These are phyloP conservation scores for Mobula birostris DNA, from an alignment of 2,113 vertebrate genomes.

Conservation along the genomic window DNA sequence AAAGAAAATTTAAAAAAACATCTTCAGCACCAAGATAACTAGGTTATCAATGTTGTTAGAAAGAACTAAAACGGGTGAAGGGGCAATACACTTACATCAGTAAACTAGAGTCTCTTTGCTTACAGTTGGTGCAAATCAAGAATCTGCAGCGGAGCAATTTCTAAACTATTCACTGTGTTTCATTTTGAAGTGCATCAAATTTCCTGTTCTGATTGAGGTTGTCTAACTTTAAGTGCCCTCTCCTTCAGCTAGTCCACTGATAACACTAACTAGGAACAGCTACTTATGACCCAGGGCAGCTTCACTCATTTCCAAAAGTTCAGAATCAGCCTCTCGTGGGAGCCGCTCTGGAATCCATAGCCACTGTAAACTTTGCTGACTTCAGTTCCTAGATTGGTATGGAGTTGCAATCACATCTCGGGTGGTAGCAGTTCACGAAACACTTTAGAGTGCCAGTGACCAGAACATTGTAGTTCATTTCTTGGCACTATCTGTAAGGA, in stretches of 20 bases:
- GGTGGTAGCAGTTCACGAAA: too few relatives aligned
- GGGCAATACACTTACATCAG: neutral
- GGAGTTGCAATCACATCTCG: neutral
- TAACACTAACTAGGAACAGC: neutral
- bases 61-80: neutral
- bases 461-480: too few relatives aligned
- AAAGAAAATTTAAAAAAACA: neutral
- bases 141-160: neutral
- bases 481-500: too few relatives aligned
- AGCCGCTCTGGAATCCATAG: neutral
- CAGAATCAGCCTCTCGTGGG: neutral
- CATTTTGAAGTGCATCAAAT: conserved; percentile 15
- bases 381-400: neutral
- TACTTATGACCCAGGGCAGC: neutral
- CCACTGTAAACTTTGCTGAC: neutral
- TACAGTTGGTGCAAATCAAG: neutral
- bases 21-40: neutral
- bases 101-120: neutral
- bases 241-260: neutral
- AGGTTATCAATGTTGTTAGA: neutral
- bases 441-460: too few relatives aligned
- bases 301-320: neutral
- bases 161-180: neutral
- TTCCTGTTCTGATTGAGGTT: neutral
- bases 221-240: neutral